phyloP scores from a whole-genome alignment of 2,888 invertebrate genomes.

The Hyppa rectilinea region DNA sequence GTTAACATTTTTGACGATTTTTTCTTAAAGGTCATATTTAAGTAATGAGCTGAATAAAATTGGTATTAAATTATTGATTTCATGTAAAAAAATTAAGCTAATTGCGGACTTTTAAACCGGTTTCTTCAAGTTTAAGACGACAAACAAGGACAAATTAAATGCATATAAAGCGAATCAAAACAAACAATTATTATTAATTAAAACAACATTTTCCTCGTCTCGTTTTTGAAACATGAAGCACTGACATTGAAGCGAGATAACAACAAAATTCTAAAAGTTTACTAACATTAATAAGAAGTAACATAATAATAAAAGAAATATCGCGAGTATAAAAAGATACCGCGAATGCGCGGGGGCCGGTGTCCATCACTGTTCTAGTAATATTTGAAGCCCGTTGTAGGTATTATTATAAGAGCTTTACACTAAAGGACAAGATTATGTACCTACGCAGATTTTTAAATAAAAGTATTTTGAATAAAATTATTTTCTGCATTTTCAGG shows the following conservation, averaged over 20 bases:
- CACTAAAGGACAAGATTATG: constrained; percentile 54
- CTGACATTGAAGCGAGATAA: constrained; percentile 39
- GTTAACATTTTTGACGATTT: constrained; percentile 64
- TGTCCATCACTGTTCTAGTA: constrained; percentile 60
- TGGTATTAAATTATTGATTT: constrained; percentile 49
- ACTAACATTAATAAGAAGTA: constrained; percentile 37
- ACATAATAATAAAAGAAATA: constrained; percentile 54
- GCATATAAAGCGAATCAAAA: constrained; percentile 25
- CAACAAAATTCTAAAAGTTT: constrained; percentile 12
- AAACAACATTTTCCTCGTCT: constrained; percentile 41
- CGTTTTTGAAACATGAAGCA: constrained; percentile 41
- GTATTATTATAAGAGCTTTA: constrained; percentile 69
- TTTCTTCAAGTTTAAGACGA: not conserved
- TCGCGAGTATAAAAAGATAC: constrained; percentile 40
- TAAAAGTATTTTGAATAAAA: not conserved
- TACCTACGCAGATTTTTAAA: not conserved
- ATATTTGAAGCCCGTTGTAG: constrained; percentile 59
- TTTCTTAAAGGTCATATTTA: constrained; percentile 69
- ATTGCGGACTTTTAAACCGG: constrained; percentile 16
- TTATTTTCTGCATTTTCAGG: not conserved
- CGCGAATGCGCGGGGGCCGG: constrained; percentile 58
- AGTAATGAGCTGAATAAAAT: constrained; percentile 63
- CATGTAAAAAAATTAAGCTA: constrained; percentile 36
- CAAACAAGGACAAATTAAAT: not conserved
- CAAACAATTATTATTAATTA: constrained; percentile 35